Conservation (phyloP, 64 coral and sea anemone species). For the Stylophora pistillata region DNA sequence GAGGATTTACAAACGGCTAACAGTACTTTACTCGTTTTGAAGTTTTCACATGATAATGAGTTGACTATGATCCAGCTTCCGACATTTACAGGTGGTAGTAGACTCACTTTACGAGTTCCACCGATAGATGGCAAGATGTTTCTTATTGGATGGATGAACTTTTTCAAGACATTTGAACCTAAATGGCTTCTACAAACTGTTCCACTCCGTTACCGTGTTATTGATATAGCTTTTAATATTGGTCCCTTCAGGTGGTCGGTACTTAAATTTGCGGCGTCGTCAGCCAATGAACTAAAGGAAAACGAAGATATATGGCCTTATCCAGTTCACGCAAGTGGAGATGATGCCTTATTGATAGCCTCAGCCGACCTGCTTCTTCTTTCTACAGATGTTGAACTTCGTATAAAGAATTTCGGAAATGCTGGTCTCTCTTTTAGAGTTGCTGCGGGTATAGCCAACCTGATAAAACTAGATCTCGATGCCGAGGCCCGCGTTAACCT, state of each 20-base stretch:
- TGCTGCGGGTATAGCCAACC: slow-evolving; percentile 43
- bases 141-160: slow-evolving; percentile 74
- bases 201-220: slow-evolving; percentile 52
- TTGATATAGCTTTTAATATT: slow-evolving; percentile 40
- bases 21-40: slow-evolving; percentile 63
- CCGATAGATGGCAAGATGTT: slow-evolving; percentile 58
- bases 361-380: slow-evolving; percentile 9
- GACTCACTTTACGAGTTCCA: slow-evolving; percentile 23
- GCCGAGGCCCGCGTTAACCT: slow-evolving; percentile 41
- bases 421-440: slow-evolving; percentile 42
- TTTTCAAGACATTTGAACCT: slow-evolving; percentile 63
- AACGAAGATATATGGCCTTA: slow-evolving; percentile 59
- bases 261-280: slow-evolving; percentile 65
- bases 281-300: slow-evolving; percentile 60
- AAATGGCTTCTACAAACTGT: slow-evolving; percentile 67
- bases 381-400: slow-evolving; percentile 25
- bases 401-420: slow-evolving; percentile 44
- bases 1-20: slow-evolving; percentile 51
- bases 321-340: slow-evolving; percentile 34
- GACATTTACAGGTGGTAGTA: slow-evolving; percentile 12
- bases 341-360: slow-evolving; percentile 61
- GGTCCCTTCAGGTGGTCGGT: slow-evolving; percentile 41
- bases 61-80: slow-evolving; percentile 50
- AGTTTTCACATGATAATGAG: slow-evolving; percentile 27
- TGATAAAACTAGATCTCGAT: slow-evolving; percentile 33